Evolutionary conservation across 2,797 vertebrate species (phyloP).

Genomic region (Diplodus sargus): DNA sequence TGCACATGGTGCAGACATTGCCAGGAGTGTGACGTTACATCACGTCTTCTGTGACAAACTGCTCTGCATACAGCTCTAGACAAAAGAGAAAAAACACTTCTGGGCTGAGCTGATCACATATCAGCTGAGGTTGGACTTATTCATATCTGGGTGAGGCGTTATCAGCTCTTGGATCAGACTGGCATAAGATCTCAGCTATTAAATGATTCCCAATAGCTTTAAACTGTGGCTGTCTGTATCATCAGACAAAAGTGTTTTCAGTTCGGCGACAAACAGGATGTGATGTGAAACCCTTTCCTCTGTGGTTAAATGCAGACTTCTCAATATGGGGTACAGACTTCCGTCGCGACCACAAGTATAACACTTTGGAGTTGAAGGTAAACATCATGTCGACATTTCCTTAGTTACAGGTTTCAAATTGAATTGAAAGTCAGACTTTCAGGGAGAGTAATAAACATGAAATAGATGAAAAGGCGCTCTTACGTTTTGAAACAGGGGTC

Average conservation of each 20-base stretch:
- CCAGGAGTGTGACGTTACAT: conserved; percentile 41
- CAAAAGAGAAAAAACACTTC: conserved; percentile 18
- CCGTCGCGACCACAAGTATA: conserved; percentile 1
- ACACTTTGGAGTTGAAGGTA: neutral
- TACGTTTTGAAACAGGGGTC: conserved; percentile 99
- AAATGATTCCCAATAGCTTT: conserved; percentile 22
- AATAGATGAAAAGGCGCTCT: conserved; percentile 63
- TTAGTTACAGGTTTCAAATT: neutral
- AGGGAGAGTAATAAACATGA: neutral
- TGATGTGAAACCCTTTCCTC: conserved; percentile 34
- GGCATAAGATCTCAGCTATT: conserved; percentile 12
- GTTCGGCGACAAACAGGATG: conserved; percentile 60
- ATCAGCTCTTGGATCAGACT: conserved; percentile 45
- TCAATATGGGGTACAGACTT: neutral
- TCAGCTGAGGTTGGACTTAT: conserved; percentile 24
- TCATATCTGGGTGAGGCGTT: conserved; percentile 22
- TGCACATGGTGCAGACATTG: conserved; percentile 39
- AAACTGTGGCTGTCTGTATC: neutral
- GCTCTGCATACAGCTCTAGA: conserved; percentile 5
- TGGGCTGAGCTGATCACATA: conserved; percentile 22
- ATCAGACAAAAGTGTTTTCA: conserved; percentile 16
- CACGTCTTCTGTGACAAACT: conserved; percentile 38
- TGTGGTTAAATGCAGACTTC: conserved; percentile 49
- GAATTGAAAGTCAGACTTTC: neutral
- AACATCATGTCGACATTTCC: neutral